Evolutionary conservation across 2,113 vertebrate genomes (phyloP), one percentile per base, ranked within the genome.

Genomic region (Phocoena phocoena): DNA sequence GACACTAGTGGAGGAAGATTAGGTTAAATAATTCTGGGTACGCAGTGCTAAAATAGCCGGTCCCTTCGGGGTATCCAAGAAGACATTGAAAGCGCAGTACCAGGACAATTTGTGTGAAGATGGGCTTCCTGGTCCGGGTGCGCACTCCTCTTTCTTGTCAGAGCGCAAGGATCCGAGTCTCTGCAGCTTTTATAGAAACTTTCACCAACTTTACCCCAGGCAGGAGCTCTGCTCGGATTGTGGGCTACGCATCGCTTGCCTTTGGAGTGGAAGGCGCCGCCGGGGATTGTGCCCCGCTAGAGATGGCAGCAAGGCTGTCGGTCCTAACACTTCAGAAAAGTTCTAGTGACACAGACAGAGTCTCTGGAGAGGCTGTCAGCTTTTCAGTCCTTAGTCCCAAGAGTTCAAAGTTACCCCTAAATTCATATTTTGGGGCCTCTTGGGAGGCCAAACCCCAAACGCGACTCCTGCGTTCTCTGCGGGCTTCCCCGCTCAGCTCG

Each of bases 281-380:
- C 6, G 0, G 11, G 33, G 20, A 44, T 44, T 73, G 58, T n/a
- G 38, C 5, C 2, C 25, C 4, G 3, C 1, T 21, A 2, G 0
- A 3, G 76, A 38, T 26, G 15, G 13, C 70, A 28, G 63, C 14
- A 21, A 1, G 7, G 28, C 17, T 20, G 9, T 73, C 12, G 20
- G 36, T 80, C 28, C 23, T 53, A 79, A 80, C n/a, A 28, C 18
- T 41, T 90, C 8, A 14, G 36, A 23, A 83, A 74, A 88, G 44
- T 47, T 12, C 38, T 53, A 26, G 9, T 21, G 86, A 83, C 58
- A 33, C 2, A 74, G 83, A 38, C 21, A 7, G 33, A 38, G 53
- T 60, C 31, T 96, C 55, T 77, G 70, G 47, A 95, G 28, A 63
- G 2, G 5, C 3, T 68, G 18, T 17, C 20, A 25, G 5, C 44